phyloP scores from a whole-genome alignment of 2,797 vertebrate species.

The Acropternis orthonyx region DNA sequence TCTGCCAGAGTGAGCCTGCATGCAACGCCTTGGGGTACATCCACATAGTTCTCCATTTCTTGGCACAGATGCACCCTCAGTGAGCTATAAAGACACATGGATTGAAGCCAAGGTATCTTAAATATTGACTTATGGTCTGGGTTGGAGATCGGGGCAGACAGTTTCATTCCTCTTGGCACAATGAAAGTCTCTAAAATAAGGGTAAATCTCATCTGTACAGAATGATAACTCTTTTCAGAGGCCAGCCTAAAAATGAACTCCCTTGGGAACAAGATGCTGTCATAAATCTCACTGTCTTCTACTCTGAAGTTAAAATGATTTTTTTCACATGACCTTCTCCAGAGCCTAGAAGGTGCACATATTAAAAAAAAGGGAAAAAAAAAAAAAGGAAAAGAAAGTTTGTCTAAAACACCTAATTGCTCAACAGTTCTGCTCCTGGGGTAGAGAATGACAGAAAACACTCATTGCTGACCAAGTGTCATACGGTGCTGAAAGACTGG shows the following conservation, averaged over 20 bases:
- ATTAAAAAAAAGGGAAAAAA: not conserved
- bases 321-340: not conserved
- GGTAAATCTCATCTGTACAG: constrained; percentile 24
- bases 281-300: not conserved
- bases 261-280: not conserved
- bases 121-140: constrained; percentile 62
- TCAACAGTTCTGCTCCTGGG: not conserved
- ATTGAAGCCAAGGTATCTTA: constrained; percentile 40
- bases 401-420: not conserved
- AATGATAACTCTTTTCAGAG: constrained; percentile 4
- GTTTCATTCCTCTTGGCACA: constrained; percentile 58
- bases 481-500: not conserved
- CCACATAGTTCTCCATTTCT: not conserved
- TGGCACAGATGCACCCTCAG: not conserved
- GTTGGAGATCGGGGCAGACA: constrained; percentile 56
- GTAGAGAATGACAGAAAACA: not conserved
- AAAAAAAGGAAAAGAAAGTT: not conserved
- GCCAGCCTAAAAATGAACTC: constrained; percentile 14
- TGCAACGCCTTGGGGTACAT: not conserved
- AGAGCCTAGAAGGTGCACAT: not conserved
- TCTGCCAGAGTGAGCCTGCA: not conserved
- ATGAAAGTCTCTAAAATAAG: constrained; percentile 33
- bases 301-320: not conserved
- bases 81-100: constrained; percentile 7
- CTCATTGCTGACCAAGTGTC: not conserved